Percentiles rank a stretch among this genome's conserved stretches.
phyloP scores from a whole-genome alignment of 2,888 invertebrate genomes.

The Anagyrus pseudococci region DNA sequence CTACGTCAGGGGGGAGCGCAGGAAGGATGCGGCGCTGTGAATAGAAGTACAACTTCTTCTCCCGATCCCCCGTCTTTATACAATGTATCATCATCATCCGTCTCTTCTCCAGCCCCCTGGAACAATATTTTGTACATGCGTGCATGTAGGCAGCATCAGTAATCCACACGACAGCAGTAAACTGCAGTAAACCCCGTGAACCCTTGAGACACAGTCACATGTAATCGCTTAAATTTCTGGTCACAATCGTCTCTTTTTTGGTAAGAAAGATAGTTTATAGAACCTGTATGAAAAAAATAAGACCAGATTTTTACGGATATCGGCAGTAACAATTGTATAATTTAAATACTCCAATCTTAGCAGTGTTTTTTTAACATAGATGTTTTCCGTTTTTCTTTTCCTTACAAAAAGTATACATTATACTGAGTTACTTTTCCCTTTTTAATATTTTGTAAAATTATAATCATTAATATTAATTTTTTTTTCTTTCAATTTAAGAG shows the following conservation, averaged over 20 bases:
- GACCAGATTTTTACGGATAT: constrained; percentile 11
- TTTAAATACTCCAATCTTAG: constrained; percentile 33
- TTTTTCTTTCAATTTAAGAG: constrained; percentile 23
- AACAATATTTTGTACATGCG: constrained; percentile 34
- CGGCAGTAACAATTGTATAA: constrained; percentile 21
- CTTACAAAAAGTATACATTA: constrained; percentile 16
- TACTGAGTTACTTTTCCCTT: constrained; percentile 14
- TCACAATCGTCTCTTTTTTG: background rate
- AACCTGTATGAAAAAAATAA: no score
- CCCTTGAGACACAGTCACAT: background rate
- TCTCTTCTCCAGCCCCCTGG: constrained; percentile 34
- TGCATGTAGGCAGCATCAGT: constrained; percentile 25
- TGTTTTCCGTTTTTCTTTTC: background rate
- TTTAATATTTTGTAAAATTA: constrained; percentile 16
- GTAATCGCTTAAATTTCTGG: no score
- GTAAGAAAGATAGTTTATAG: no score
- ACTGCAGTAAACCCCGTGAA: background rate
- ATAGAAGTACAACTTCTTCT: constrained; percentile 32
- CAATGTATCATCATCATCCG: constrained; percentile 10
- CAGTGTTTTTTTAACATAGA: constrained; percentile 24
- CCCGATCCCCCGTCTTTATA: background rate
- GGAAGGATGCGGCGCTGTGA: constrained; percentile 28
- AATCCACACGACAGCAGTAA: background rate
- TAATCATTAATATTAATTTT: constrained; percentile 22
- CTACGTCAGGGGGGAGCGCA: constrained; percentile 29